phyloP scores from a whole-genome alignment of 1,140 invertebrate genomes.

The Euwallacea similis region DNA sequence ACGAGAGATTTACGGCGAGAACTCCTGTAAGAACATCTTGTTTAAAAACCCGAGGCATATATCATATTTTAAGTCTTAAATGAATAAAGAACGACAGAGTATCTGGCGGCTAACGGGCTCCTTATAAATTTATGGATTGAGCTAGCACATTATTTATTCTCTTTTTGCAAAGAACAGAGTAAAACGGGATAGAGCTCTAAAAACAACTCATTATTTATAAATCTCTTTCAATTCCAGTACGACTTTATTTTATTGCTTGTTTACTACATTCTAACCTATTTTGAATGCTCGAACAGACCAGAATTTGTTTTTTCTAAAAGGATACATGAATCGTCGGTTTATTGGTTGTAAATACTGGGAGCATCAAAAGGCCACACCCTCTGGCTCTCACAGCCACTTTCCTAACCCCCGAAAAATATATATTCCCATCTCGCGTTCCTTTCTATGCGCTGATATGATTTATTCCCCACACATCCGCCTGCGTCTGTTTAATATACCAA shows the following conservation, averaged over 20 bases:
- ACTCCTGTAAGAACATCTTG: background rate
- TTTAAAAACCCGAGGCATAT: constrained; percentile 5
- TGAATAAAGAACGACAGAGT: constrained; percentile 6
- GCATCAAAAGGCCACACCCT: constrained; percentile 4
- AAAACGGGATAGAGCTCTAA: background rate
- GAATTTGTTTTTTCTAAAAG: no score
- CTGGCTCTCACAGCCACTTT: background rate
- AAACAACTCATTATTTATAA: constrained; percentile 5
- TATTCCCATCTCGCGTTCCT: constrained; percentile 19
- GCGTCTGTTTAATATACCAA: constrained; percentile 29
- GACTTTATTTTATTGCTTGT: background rate
- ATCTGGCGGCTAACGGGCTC: background rate
- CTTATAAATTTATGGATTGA: constrained; percentile 5
- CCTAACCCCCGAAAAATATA: constrained; percentile 10
- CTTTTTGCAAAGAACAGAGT: background rate
- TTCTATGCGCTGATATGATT: constrained; percentile 20
- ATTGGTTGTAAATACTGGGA: no score
- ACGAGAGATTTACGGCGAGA: background rate
- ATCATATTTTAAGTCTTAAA: constrained; percentile 7
- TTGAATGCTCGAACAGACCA: no score
- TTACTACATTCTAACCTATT: no score
- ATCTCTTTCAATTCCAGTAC: background rate
- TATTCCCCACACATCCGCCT: constrained; percentile 24
- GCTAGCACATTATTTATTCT: constrained; percentile 5
- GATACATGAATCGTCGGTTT: no score